phyloP scores from a whole-genome alignment of 2,113 vertebrate genomes.

The Malurus alboscapulatus region DNA sequence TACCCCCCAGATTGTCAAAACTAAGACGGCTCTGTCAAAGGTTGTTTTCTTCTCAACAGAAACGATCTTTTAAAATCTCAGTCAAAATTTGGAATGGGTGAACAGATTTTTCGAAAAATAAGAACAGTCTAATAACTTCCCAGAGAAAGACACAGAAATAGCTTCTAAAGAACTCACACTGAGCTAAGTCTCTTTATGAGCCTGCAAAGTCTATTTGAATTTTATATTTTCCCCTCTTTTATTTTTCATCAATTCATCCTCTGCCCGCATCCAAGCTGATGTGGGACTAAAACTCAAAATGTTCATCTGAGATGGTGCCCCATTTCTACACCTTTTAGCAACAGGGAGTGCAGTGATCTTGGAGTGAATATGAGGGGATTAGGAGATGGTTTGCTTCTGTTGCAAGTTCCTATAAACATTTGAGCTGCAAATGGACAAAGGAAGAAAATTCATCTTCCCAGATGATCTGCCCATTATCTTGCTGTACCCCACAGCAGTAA shows the following conservation, averaged over 20 bases:
- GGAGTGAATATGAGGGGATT: background rate
- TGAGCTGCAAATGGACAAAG: background rate
- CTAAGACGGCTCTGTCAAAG: background rate
- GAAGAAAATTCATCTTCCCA: background rate
- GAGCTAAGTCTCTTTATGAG: background rate
- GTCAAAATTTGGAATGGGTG: background rate
- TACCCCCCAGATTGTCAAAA: background rate
- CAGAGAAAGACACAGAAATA: background rate
- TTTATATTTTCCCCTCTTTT: background rate
- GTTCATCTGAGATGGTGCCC: background rate
- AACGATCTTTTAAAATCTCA: background rate
- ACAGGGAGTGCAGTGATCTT: background rate
- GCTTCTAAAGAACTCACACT: background rate
- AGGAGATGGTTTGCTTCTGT: background rate
- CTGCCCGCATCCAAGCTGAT: background rate
- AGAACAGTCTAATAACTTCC: background rate
- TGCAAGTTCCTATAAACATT: background rate
- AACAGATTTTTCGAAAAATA: constrained; percentile 7
- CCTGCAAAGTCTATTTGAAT: constrained; percentile 5
- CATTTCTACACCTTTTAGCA: background rate
- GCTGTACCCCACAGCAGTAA: background rate
- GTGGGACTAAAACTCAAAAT: background rate
- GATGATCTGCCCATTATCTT: background rate
- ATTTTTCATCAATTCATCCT: constrained; percentile 21
- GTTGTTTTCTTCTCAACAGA: background rate